These are phyloP conservation scores for Magallana angulata DNA, from an alignment of 1,140 invertebrate genomes.

Conservation along the genomic window DNA sequence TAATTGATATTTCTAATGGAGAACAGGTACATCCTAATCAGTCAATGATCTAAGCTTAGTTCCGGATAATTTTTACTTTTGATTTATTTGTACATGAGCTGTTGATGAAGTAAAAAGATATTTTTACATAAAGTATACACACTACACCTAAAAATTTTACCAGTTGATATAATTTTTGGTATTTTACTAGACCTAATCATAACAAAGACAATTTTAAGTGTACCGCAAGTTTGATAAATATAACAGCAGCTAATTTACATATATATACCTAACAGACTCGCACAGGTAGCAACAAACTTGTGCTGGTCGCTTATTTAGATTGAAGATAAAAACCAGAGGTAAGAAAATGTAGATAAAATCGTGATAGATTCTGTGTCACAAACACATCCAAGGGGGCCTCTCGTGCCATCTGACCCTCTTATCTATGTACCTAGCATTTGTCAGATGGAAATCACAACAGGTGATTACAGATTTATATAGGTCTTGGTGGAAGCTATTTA, in stretches of 20 bases:
- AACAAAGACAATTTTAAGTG: no score
- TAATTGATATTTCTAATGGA: not conserved
- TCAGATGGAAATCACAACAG: slow-evolving; percentile 19
- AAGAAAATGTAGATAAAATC: slow-evolving; percentile 35
- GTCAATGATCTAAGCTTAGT: no score
- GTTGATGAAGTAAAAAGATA: no score
- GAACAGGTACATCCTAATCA: not conserved
- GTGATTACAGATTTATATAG: slow-evolving; percentile 34
- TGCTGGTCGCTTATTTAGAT: slow-evolving; percentile 25
- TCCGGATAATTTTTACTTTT: no score
- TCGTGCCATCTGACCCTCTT: slow-evolving; percentile 19
- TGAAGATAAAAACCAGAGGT: slow-evolving; percentile 23
- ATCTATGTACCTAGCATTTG: slow-evolving; percentile 15
- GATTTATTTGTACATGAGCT: no score
- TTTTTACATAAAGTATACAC: no score
- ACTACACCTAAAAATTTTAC: no score
- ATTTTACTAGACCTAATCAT: no score
- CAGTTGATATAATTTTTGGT: no score
- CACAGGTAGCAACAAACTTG: slow-evolving; percentile 16
- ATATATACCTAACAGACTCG: not conserved
- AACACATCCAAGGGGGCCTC: slow-evolving; percentile 14
- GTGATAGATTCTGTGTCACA: not conserved
- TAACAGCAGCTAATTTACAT: slow-evolving; percentile 1
- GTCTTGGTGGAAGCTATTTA: slow-evolving; percentile 11
- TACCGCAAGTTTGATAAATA: no score